Conservation (phyloP, 2,888 invertebrate genomes). For the Marasmarcha lunaedactyla region DNA sequence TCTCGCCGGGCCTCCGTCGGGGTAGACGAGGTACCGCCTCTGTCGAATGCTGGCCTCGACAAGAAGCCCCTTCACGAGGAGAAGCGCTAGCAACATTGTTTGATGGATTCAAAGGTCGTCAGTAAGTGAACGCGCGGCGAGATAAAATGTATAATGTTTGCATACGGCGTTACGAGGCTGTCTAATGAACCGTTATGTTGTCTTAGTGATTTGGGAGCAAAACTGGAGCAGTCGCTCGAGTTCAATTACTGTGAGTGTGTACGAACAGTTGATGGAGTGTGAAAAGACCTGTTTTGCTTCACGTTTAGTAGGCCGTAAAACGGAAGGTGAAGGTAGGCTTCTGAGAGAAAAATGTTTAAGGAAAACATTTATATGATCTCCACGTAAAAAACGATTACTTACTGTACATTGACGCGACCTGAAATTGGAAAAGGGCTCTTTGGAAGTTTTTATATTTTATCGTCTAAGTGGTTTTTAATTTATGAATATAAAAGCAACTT, state of each 20-base stretch:
- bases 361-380: no score
- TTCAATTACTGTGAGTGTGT: neutral
- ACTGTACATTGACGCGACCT: no score
- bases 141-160: conserved; percentile 55
- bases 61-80: conserved; percentile 42
- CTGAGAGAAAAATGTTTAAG: no score
- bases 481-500: no score
- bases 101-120: conserved; percentile 22
- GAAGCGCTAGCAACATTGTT: conserved; percentile 36
- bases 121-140: conserved; percentile 42
- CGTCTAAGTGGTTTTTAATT: no score
- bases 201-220: conserved; percentile 46
- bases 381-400: no score
- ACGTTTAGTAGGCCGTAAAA: neutral
- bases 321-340: neutral
- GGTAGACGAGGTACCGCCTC: conserved; percentile 69
- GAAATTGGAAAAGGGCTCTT: no score
- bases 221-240: conserved; percentile 9
- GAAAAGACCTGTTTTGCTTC: conserved; percentile 1
- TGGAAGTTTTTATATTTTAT: no score
- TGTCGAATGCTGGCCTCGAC: conserved; percentile 38
- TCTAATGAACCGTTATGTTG: conserved; percentile 68
- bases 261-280: neutral
- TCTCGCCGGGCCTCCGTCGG: conserved; percentile 69
- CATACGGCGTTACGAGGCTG: conserved; percentile 36